Base-by-base conservation (phyloP, 2,888 invertebrate genomes). In the Kuschelorhynchus macadamiae region DNA sequence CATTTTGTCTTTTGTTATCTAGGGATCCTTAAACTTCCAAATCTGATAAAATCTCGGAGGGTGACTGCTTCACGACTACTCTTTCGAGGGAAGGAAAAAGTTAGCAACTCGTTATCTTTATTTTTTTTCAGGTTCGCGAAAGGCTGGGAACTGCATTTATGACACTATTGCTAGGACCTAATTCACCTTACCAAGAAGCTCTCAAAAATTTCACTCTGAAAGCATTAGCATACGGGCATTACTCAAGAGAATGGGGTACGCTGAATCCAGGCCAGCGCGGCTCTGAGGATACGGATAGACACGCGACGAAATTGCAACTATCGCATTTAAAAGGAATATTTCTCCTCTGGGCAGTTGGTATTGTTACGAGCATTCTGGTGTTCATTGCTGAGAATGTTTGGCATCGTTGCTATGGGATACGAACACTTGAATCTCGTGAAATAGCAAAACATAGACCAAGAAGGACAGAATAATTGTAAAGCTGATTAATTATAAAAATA, bases 191-290 rank as follows among this genome's bases (percentile, higher is more conserved):
- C 25, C 20, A 52, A n/a, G 41, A 42, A 14, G 32, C 25, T 30
- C 9, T 61, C 11, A 61, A 52, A 14, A 17, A 41, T 2, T 18
- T 44, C 17, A 41, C 44, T 32, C 42, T 61, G 1, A 50, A 17
- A 52, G 42, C 42, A 42, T 32, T 52, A 20, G 52, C 61, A 7
- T 42, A 32, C 44, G 61, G 61, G 30, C 42, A 30, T 50, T 18
- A 12, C 12, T 52, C 61, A 7, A 61, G 33, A 12, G 12, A 44
- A 17, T 61, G 50, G 50, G 61, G 61, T 4, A 3, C 17, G 2
- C 14, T 7, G 8, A 16, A 12, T 2, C 8, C 14, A 8, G 14
- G 1, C n/a, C n/a, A 1, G 8, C n/a, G n/a, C n/a, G n/a, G n/a
- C n/a, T n/a, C n/a, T n/a, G 14, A 1, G 2, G 14, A 8, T 1